Evolutionary conservation across 2,797 vertebrate species (phyloP).

Genomic region (Streptopelia turtur): DNA sequence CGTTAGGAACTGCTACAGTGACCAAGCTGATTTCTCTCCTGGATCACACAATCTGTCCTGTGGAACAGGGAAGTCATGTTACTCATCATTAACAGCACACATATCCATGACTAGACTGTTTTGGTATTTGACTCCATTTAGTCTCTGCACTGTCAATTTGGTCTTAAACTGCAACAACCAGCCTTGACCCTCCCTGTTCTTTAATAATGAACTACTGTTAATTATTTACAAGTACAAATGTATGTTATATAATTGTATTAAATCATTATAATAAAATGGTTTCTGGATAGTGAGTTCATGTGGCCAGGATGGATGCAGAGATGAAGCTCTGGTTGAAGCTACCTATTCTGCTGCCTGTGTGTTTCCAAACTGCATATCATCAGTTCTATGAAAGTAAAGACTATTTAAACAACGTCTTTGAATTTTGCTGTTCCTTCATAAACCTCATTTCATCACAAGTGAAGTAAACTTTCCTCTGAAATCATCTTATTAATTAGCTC

Average conservation of each 20-base stretch:
- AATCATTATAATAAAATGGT: not conserved
- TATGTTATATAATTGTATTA: not conserved
- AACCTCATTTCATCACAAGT: not conserved
- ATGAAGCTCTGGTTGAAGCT: not conserved
- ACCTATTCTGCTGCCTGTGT: not conserved
- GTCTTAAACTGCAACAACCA: not conserved
- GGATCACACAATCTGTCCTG: not conserved
- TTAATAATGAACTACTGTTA: not conserved
- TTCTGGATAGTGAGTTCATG: not conserved
- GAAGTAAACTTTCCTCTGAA: not conserved
- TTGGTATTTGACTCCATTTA: not conserved
- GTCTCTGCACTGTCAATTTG: not conserved
- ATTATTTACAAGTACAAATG: not conserved
- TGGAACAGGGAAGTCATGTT: not conserved
- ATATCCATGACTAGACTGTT: not conserved
- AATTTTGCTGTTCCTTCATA: not conserved
- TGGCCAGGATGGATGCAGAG: not conserved
- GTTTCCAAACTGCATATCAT: not conserved
- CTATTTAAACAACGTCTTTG: not conserved
- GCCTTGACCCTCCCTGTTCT: not conserved
- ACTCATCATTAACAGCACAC: not conserved
- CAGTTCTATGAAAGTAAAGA: not conserved
- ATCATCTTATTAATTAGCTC: not conserved
- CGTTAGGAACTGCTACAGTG: not conserved
- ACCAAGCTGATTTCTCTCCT: not conserved